These are phyloP conservation scores for Chaetodon trifasciatus DNA, from an alignment of 2,797 vertebrate genomes.

Conservation along the genomic window DNA sequence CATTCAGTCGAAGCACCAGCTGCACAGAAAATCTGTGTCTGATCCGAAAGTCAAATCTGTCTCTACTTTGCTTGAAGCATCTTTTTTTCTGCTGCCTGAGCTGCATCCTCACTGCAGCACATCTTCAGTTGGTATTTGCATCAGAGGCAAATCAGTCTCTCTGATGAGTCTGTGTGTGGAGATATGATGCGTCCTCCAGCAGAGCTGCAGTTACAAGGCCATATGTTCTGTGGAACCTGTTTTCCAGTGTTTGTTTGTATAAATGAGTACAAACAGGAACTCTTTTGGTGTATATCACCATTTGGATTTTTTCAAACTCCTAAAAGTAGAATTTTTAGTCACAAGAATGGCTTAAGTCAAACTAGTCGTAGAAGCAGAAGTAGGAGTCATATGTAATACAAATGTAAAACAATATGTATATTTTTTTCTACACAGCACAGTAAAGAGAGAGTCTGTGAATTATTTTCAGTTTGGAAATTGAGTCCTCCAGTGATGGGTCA, in stretches of 20 bases:
- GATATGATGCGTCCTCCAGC: slow-evolving; percentile 1
- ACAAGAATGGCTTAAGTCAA: neutral
- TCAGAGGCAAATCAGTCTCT: slow-evolving; percentile 81
- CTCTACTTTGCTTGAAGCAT: slow-evolving; percentile 44
- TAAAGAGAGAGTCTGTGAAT: neutral
- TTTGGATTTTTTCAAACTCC: neutral
- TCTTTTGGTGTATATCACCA: neutral
- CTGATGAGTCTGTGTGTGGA: slow-evolving; percentile 19
- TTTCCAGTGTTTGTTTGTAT: neutral
- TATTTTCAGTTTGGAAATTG: slow-evolving; percentile 3
- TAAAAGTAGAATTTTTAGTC: neutral
- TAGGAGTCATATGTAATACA: neutral
- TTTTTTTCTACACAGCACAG: neutral
- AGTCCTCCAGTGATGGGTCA: slow-evolving; percentile 1
- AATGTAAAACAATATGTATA: neutral
- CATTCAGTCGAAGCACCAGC: neutral
- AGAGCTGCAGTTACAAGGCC: slow-evolving; percentile 4
- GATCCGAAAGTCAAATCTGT: slow-evolving; percentile 70
- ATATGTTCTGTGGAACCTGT: neutral
- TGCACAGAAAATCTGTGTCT: slow-evolving; percentile 41
- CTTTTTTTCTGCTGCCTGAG: slow-evolving; percentile 31
- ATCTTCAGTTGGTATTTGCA: slow-evolving; percentile 85
- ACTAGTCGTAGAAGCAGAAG: neutral
- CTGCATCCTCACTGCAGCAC: slow-evolving; percentile 31
- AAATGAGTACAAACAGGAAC: neutral